Base-by-base conservation (phyloP, 1,140 invertebrate species). In the Trinorchestia longiramus region DNA sequence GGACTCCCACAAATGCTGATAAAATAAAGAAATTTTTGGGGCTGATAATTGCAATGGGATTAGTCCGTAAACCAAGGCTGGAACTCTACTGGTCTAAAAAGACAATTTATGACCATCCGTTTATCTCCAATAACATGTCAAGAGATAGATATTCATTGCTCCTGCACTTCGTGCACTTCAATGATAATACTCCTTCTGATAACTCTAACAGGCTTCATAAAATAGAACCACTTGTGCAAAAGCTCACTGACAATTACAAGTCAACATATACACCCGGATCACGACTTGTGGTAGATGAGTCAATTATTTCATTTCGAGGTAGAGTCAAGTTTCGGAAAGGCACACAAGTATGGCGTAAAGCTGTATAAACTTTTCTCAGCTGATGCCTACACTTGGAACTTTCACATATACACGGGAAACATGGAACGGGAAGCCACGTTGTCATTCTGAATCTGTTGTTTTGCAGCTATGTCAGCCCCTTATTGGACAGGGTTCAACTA, bases 1-100 rank as follows among this genome's bases (percentile, higher is more conserved):
- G 88, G 41, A 91, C 88, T 91, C 41, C 11, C 41, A 91, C 88
- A 91, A 44, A 91, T 91, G 88, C 88, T 91, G 88, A 91, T 42
- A 41, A 91, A 91, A 91, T 43, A 28, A n/a, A n/a, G n/a, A 91
- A 91, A 42, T 43, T 43, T 43, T 43, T 43, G 41, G 41, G 43
- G 36, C 43, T 43, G 88, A 44, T 91, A 91, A 44, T 91, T 23
- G 88, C 88, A 91, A 91, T 91, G 41, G 41, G 88, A 42, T 91
- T 91, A 91, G 88, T 19, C 41, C 43, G 41, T 43, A 44, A 91
- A 36, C 19, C 88, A 91, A 91, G 43, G 8, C 62, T 77, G 28
- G 62, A 77, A 28, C 62, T 77, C 28, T 77, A 77, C 62, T 77
- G 62, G 28, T 77, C 15, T 3, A 77, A 77, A 77, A 77, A 77